Evolutionary conservation across 37 sponge, comb jelly and placozoan genomes (phyloP), one percentile per base, ranked within the genome.

Genomic region (Oopsacas minuta): DNA sequence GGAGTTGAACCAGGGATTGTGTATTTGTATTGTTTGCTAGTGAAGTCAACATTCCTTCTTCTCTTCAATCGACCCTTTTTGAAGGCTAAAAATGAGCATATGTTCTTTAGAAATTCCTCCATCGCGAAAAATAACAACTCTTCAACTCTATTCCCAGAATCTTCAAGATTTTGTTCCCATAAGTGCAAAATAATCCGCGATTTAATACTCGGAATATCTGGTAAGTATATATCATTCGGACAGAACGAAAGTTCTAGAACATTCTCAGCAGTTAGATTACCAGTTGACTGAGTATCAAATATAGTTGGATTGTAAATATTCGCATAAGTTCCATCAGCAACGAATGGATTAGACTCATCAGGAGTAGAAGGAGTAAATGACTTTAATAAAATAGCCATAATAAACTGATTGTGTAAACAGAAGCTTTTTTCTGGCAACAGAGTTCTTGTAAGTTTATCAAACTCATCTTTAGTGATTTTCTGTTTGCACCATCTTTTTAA

Each of bases 111-210:
- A n/a, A 61, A 61, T 25, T 61, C 75, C 75, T 61, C 75, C 75
- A 61, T 61, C 75, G 75, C 75, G 22, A 61, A 61, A 61, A 32
- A 61, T 61, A 61, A 61, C 75, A 61, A 12, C 75, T 61, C 75
- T 12, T 12, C 75, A 12, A 61, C 22, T 25, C 17, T 20, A 5
- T 61, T 3, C 1, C 28, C 75, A 61, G 28, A 61, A 7, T 61
- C 75, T 34, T 61, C 75, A 5, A 61, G 22, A 61, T 61, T 12
- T 3, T 61, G 75, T n/a, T 61, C 75, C 75, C 75, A 61, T 5
- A 3, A 61, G 28, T 61, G 75, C 5, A 61, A 32, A 34, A 12
- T 25, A 61, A 61, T 61, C 28, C 75, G 75, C 75, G 75, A 61
- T 61, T 12, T 61, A 32, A 61, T 61, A 61, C 75, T 61, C 7